phyloP scores from a whole-genome alignment of 2,797 vertebrate species.

The Artibeus lituratus region DNA sequence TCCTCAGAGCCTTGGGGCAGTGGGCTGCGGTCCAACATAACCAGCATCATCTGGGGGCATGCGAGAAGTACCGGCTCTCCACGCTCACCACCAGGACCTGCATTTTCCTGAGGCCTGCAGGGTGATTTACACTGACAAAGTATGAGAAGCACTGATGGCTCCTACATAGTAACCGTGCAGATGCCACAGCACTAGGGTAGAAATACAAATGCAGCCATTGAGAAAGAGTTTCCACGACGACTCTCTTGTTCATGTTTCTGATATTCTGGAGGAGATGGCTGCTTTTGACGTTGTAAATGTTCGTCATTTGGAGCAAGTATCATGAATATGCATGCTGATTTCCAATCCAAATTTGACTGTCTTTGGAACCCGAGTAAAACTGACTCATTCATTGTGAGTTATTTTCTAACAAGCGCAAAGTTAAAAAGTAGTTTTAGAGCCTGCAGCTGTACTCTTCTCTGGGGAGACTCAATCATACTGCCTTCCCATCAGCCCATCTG shows the following conservation, averaged over 20 bases:
- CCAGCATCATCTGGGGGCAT: not conserved
- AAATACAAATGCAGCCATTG: not conserved
- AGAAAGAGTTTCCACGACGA: not conserved
- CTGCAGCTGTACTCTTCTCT: constrained; percentile 43
- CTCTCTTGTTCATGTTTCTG: not conserved
- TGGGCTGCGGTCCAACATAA: not conserved
- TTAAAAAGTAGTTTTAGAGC: constrained; percentile 42
- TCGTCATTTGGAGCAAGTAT: not conserved
- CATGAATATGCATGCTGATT: not conserved
- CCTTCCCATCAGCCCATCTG: constrained; percentile 27
- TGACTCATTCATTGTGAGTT: not conserved
- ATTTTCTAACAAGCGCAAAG: constrained; percentile 3
- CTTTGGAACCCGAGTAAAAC: constrained; percentile 39
- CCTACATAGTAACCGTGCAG: not conserved
- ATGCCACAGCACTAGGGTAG: not conserved
- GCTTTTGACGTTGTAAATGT: not conserved
- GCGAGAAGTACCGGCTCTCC: not conserved
- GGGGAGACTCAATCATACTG: constrained; percentile 25
- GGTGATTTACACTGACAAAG: not conserved
- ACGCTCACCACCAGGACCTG: not conserved
- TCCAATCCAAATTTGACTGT: not conserved
- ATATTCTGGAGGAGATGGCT: not conserved
- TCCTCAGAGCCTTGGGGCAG: not conserved
- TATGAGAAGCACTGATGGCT: not conserved
- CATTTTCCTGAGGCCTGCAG: not conserved